Conservation (phyloP, 2,888 invertebrate genomes). For the Chrysolina oricalcia region DNA sequence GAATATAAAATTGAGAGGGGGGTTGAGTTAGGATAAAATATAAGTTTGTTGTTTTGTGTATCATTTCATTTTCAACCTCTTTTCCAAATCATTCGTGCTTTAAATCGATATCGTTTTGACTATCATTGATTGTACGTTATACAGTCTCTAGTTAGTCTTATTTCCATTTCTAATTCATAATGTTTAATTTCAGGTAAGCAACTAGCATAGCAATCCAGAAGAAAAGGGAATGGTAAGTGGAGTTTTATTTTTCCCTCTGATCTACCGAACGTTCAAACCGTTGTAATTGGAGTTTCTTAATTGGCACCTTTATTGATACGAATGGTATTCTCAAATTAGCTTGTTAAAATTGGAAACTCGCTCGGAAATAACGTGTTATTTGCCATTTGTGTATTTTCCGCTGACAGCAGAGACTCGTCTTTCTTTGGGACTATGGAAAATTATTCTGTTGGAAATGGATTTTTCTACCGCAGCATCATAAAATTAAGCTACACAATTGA, state of each 20-base stretch:
- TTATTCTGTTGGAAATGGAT: background rate
- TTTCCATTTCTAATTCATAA: background rate
- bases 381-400: slow-evolving; percentile 1
- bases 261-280: background rate
- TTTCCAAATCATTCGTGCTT: too few species aligned
- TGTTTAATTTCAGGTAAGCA: slow-evolving; percentile 14
- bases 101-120: background rate
- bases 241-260: background rate
- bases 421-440: too few species aligned
- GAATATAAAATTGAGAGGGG: too few species aligned
- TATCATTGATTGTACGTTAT: background rate
- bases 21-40: too few species aligned
- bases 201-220: background rate
- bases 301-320: slow-evolving; percentile 4
- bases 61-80: too few species aligned
- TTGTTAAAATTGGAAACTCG: slow-evolving; percentile 20
- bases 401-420: background rate
- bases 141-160: background rate
- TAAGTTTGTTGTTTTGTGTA: too few species aligned
- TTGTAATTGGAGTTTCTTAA: slow-evolving; percentile 18
- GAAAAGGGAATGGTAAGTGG: background rate
- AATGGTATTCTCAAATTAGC: background rate
- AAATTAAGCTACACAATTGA: too few species aligned
- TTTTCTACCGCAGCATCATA: too few species aligned
- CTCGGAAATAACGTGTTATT: slow-evolving; percentile 14